phyloP scores from a whole-genome alignment of 2,888 invertebrate genomes.

The Drosophila infuscata region DNA sequence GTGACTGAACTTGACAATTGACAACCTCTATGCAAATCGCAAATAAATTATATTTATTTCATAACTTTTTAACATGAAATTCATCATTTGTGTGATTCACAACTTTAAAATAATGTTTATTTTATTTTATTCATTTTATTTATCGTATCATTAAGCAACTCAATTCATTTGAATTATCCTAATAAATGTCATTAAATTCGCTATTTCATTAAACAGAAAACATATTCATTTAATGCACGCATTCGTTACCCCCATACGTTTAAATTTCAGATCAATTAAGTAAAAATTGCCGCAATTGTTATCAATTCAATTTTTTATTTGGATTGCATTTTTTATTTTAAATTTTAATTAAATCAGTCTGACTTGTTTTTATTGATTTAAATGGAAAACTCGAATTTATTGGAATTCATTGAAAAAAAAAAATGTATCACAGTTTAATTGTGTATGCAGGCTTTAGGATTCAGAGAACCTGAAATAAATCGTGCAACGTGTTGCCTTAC shows the following conservation, averaged over 20 bases:
- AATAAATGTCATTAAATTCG: slow-evolving; percentile 53
- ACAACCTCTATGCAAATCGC: neutral
- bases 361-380: slow-evolving; percentile 71
- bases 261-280: slow-evolving; percentile 51
- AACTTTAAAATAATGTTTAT: slow-evolving; percentile 10
- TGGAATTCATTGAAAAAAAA: slow-evolving; percentile 53
- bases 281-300: slow-evolving; percentile 55
- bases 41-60: neutral
- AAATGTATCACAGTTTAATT: slow-evolving; percentile 31
- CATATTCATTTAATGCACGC: slow-evolving; percentile 47
- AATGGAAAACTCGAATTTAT: slow-evolving; percentile 52
- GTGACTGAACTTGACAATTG: slow-evolving; percentile 14
- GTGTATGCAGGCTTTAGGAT: slow-evolving; percentile 14
- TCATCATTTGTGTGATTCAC: neutral
- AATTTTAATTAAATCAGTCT: slow-evolving; percentile 67
- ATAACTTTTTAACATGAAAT: neutral
- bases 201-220: slow-evolving; percentile 36
- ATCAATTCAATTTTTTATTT: slow-evolving; percentile 22
- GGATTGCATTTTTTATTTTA: slow-evolving; percentile 17
- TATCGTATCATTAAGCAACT: slow-evolving; percentile 23
- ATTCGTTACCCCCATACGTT: slow-evolving; percentile 41
- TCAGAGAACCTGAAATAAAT: slow-evolving; percentile 13
- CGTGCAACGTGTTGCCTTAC: slow-evolving; percentile 25
- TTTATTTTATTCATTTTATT: slow-evolving; percentile 15
- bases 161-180: slow-evolving; percentile 55